These are phyloP conservation scores for Poeciliopsis retropinna DNA, from an alignment of 2,113 vertebrate species.

Conservation along the genomic window DNA sequence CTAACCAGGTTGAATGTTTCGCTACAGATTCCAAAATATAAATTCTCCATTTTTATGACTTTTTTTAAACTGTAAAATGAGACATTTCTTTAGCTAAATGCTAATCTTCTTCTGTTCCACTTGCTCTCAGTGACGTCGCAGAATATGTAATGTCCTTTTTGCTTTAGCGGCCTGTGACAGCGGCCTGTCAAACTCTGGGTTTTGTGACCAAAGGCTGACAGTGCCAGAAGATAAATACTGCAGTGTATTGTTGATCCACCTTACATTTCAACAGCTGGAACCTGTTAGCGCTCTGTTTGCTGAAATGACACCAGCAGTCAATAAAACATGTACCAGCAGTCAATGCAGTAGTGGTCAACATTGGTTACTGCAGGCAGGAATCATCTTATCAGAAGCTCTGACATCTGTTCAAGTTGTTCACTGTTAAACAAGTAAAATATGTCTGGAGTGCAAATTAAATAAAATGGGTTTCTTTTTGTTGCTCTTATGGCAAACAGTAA, in stretches of 20 bases:
- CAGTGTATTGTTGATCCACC: not conserved
- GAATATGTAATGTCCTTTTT: too few species aligned
- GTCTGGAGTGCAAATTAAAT: constrained; percentile 31
- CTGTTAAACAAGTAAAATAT: constrained; percentile 11
- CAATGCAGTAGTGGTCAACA: not conserved
- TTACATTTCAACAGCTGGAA: not conserved
- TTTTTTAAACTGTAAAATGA: too few species aligned
- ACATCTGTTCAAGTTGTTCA: not conserved
- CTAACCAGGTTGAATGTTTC: too few species aligned
- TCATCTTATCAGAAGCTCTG: constrained; percentile 13
- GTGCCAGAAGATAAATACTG: not conserved
- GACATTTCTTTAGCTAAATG: too few species aligned
- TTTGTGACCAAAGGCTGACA: not conserved
- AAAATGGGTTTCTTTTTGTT: constrained; percentile 59
- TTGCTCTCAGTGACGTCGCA: too few species aligned
- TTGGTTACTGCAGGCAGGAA: not conserved
- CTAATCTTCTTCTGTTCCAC: too few species aligned
- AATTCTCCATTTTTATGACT: too few species aligned
- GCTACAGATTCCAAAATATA: too few species aligned
- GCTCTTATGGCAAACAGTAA: constrained; percentile 32
- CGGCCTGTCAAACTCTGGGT: too few species aligned
- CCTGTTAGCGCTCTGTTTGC: constrained; percentile 4
- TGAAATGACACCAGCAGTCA: constrained; percentile 7
- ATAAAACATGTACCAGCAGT: not conserved
- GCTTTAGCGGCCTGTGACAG: too few species aligned